Percentiles rank a stretch among this genome's conserved stretches.
Evolutionary conservation across 2,113 vertebrate species (phyloP).

Genomic region (Thermophis baileyi): DNA sequence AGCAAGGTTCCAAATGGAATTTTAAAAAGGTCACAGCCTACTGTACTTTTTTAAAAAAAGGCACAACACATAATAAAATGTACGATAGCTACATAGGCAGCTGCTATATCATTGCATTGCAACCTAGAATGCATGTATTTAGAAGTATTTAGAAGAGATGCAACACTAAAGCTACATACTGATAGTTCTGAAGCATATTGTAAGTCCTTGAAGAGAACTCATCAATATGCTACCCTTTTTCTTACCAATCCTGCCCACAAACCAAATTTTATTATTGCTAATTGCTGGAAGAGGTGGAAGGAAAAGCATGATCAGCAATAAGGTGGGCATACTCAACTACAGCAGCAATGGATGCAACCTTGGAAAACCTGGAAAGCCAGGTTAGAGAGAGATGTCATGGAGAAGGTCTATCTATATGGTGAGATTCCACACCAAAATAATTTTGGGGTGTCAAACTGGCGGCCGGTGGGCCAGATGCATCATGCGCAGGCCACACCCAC

Average conservation of each 20-base stretch:
- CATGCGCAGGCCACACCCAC: no score
- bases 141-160: background rate
- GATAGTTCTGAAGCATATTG: background rate
- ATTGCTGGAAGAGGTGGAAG: background rate
- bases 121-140: background rate
- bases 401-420: background rate
- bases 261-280: background rate
- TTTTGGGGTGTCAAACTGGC: no score
- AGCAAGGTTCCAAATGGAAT: background rate
- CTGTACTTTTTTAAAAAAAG: no score
- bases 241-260: background rate
- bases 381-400: background rate
- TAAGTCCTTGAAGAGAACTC: background rate
- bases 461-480: no score
- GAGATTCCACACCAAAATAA: background rate
- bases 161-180: background rate
- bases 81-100: background rate
- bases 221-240: background rate
- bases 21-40: background rate
- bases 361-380: background rate
- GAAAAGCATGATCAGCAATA: background rate
- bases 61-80: background rate
- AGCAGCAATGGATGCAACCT: background rate
- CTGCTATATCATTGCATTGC: background rate
- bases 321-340: background rate